Percentiles rank a stretch among this genome's conserved stretches.
These are phyloP conservation scores for Coboldia fuscipes DNA, from an alignment of 1,140 invertebrate genomes.

Conservation along the genomic window DNA sequence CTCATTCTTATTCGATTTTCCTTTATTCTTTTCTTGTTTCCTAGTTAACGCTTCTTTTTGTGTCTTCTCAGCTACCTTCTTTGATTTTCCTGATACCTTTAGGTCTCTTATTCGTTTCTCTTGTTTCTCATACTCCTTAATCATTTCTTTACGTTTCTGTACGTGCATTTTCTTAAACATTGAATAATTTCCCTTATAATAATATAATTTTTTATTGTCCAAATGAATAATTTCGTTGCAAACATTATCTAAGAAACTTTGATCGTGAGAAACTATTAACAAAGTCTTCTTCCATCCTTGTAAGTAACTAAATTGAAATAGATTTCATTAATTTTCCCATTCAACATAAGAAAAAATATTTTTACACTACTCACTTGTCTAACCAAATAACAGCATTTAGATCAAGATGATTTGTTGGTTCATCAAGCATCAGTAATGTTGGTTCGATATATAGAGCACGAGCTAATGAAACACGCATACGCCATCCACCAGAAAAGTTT, in stretches of 20 bases:
- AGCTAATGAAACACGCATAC: constrained; percentile 94
- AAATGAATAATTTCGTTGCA: constrained; percentile 98
- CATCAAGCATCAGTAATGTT: constrained; percentile 85
- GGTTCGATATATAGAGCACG: constrained; percentile 80
- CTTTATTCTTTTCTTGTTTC: constrained; percentile 85
- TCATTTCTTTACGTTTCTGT: constrained; percentile 84
- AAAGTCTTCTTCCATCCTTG: constrained; percentile 97
- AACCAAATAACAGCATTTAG: constrained; percentile 98
- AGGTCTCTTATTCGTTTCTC: constrained; percentile 86
- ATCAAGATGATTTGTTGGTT: constrained; percentile 90
- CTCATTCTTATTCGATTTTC: constrained; percentile 56
- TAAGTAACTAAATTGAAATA: constrained; percentile 44
- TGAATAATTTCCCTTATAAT: constrained; percentile 96
- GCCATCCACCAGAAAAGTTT: constrained; percentile 94
- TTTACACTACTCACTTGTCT: constrained; percentile 56
- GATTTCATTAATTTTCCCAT: background rate
- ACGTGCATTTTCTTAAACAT: constrained; percentile 98
- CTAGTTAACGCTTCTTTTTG: constrained; percentile 77
- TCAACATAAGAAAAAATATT: constrained; percentile 3
- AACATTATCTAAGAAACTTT: constrained; percentile 97
- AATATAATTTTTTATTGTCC: constrained; percentile 82
- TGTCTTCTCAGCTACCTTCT: constrained; percentile 86
- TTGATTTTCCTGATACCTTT: constrained; percentile 86
- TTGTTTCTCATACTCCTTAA: constrained; percentile 98
- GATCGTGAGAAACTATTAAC: constrained; percentile 95